Evolutionary conservation across 1,140 invertebrate species (phyloP).

Genomic region (Palaemon carinicauda): DNA sequence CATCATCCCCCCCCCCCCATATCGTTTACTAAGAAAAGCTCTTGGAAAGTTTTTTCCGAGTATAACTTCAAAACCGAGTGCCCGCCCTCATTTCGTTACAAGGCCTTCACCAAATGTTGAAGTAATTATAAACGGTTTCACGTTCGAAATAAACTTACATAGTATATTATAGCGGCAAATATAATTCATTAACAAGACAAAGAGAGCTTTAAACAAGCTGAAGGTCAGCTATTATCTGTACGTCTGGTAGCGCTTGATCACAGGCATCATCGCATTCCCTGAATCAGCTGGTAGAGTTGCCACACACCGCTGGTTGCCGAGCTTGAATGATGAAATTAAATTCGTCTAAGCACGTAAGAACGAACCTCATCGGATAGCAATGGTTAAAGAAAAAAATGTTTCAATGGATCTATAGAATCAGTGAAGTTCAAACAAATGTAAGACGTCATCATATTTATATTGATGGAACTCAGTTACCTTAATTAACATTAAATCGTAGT

Average conservation of each 20-base stretch:
- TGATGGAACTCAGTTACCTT: too few species aligned
- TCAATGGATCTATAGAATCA: not conserved
- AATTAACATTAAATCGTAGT: too few species aligned
- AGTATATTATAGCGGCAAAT: not conserved
- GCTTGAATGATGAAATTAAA: not conserved
- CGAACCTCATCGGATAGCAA: not conserved
- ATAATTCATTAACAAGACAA: not conserved
- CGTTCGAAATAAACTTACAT: not conserved
- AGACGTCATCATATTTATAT: too few species aligned
- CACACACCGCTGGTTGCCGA: slow-evolving; percentile 34
- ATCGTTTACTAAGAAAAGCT: slow-evolving; percentile 49
- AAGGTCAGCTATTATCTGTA: not conserved
- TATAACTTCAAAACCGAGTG: slow-evolving; percentile 15
- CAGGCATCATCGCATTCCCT: slow-evolving; percentile 48
- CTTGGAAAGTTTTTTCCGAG: slow-evolving; percentile 52
- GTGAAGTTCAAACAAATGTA: too few species aligned
- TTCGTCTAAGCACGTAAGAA: too few species aligned
- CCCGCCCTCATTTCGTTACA: not conserved
- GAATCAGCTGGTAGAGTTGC: slow-evolving; percentile 53
- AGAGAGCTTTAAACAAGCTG: not conserved
- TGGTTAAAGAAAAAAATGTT: not conserved
- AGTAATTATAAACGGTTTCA: not conserved
- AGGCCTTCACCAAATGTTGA: not conserved
- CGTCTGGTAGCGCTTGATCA: slow-evolving; percentile 10
- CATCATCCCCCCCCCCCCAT: slow-evolving; percentile 31